Evolutionary conservation across 1,140 invertebrate genomes (phyloP).

Genomic region (Drosophila ogumai): DNA sequence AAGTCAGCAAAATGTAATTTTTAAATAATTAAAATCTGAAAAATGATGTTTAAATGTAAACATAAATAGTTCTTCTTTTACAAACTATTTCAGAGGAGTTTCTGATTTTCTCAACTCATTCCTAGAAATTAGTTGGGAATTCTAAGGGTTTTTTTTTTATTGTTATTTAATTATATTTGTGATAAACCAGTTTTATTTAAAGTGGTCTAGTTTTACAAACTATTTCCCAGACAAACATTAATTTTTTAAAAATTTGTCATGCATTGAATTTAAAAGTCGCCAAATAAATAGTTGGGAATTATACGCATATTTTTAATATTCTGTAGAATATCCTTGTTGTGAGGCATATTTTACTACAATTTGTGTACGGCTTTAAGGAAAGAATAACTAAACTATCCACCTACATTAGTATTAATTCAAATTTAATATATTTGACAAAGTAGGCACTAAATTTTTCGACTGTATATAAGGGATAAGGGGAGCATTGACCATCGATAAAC

Average conservation of each 20-base stretch:
- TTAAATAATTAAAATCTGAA: neutral
- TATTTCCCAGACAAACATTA: too few species aligned
- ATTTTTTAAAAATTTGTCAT: too few species aligned
- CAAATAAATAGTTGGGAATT: neutral
- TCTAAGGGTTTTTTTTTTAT: neutral
- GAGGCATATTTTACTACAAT: too few species aligned
- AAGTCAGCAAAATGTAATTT: neutral
- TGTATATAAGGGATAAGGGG: conserved; percentile 8
- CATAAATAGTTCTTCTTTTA: too few species aligned
- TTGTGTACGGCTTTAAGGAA: neutral
- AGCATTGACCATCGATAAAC: conserved; percentile 67
- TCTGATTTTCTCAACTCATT: too few species aligned
- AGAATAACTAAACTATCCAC: too few species aligned
- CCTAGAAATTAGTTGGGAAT: neutral
- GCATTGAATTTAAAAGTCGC: neutral
- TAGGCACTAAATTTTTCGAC: neutral
- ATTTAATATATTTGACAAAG: neutral
- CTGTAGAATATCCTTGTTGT: too few species aligned
- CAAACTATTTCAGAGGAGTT: too few species aligned
- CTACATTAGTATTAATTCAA: too few species aligned
- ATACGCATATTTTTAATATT: neutral
- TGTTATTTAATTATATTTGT: neutral
- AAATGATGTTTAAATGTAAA: neutral
- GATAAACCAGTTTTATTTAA: too few species aligned
- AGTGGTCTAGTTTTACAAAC: too few species aligned